Percentiles rank a stretch among this genome's conserved stretches.
Evolutionary conservation across 2,797 vertebrate genomes (phyloP).

Genomic region (Clarias fuscus): DNA sequence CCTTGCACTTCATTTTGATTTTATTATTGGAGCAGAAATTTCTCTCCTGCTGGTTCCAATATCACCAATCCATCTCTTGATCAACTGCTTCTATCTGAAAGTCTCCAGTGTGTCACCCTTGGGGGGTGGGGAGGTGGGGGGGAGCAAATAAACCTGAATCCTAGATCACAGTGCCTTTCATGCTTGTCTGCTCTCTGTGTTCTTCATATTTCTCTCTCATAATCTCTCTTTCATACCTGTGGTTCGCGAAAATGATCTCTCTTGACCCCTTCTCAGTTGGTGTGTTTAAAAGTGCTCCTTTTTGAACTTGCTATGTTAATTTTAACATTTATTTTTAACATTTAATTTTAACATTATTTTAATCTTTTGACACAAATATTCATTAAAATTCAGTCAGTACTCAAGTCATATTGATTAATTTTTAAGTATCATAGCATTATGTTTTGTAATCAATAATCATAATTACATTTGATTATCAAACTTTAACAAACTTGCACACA

Average conservation of each 20-base stretch:
- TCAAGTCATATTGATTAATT: no score
- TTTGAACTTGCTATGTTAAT: not conserved
- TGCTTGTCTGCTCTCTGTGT: constrained; percentile 45
- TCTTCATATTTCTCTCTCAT: constrained; percentile 40
- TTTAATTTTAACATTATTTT: not conserved
- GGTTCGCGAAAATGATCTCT: not conserved
- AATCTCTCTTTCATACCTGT: constrained; percentile 17
- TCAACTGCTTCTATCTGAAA: constrained; percentile 9
- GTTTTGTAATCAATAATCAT: not conserved
- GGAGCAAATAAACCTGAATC: not conserved
- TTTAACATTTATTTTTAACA: not conserved
- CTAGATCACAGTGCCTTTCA: constrained; percentile 38
- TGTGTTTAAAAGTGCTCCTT: not conserved
- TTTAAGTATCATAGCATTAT: not conserved
- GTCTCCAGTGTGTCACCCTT: not conserved
- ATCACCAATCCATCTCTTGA: constrained; percentile 13
- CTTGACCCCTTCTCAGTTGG: not conserved
- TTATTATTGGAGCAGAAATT: not conserved
- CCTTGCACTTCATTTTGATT: not conserved
- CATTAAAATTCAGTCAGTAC: not conserved
- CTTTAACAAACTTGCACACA: not conserved
- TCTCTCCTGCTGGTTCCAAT: not conserved
- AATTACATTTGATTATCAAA: not conserved
- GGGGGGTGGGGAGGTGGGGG: not conserved
- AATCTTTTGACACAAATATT: not conserved